phyloP scores from a whole-genome alignment of 2,113 vertebrate species.

The Poeciliopsis retropinna region DNA sequence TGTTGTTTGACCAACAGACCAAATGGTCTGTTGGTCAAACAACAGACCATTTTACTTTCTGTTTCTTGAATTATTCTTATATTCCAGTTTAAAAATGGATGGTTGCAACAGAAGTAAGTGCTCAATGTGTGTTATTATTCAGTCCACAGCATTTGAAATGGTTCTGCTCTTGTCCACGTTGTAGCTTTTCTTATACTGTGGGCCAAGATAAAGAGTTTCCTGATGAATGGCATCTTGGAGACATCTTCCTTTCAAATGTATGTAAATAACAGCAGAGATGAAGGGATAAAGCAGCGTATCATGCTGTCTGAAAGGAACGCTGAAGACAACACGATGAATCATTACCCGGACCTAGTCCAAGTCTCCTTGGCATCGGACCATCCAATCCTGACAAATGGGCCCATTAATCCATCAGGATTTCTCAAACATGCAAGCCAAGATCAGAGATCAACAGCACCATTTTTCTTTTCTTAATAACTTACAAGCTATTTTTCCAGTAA shows the following conservation, averaged over 20 bases:
- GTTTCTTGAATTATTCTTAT: constrained; percentile 17
- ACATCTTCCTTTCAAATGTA: constrained; percentile 29
- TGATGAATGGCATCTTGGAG: constrained; percentile 53
- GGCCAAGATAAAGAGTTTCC: constrained; percentile 49
- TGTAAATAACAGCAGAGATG: constrained; percentile 23
- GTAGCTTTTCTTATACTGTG: not conserved
- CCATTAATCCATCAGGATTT: constrained; percentile 62
- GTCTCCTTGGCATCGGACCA: constrained; percentile 60
- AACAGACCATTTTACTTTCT: not conserved
- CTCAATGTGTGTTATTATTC: constrained; percentile 26
- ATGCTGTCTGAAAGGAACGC: constrained; percentile 43
- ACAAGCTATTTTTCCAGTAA: constrained; percentile 17
- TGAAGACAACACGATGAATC: constrained; percentile 53
- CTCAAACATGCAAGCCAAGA: constrained; percentile 35
- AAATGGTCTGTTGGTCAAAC: no score
- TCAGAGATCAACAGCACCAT: constrained; percentile 42
- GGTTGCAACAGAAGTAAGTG: constrained; percentile 21
- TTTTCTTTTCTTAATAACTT: constrained; percentile 3
- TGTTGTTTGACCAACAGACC: no score
- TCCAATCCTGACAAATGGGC: constrained; percentile 54
- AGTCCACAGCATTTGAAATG: constrained; percentile 8
- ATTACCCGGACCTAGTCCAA: constrained; percentile 33
- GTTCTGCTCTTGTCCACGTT: constrained; percentile 9
- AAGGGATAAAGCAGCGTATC: constrained; percentile 47
- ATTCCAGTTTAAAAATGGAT: constrained; percentile 32